Evolutionary conservation across 2,113 vertebrate species (phyloP).

Genomic region (Dicentrarchus labrax): DNA sequence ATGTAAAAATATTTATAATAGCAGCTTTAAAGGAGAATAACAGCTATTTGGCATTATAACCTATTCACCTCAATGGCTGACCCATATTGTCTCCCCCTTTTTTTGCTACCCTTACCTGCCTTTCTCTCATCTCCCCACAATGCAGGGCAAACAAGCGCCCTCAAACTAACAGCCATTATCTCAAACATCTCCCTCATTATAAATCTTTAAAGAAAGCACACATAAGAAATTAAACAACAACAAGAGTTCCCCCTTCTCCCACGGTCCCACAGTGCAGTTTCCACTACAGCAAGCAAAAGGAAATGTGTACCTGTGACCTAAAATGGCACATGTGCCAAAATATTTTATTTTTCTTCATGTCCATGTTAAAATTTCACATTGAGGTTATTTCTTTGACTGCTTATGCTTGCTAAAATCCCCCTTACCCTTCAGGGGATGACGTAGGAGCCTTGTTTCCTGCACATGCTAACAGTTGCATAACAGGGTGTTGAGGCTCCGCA

Average conservation of each 20-base stretch:
- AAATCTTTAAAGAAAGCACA: constrained; percentile 24
- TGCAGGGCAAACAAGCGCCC: background rate
- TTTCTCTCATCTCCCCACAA: constrained; percentile 9
- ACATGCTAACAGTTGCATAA: constrained; percentile 51
- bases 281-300: background rate
- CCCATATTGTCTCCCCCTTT: background rate
- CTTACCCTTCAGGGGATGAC: background rate
- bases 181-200: constrained; percentile 3
- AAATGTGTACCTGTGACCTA: background rate
- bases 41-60: constrained; percentile 3
- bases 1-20: background rate
- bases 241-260: background rate
- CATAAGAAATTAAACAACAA: constrained; percentile 34
- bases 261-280: background rate
- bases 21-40: background rate
- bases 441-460: constrained; percentile 17
- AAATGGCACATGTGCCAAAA: background rate
- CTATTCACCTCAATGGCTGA: background rate
- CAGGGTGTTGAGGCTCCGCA: constrained; percentile 2
- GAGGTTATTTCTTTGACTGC: constrained; percentile 21
- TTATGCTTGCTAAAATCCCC: background rate
- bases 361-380: background rate
- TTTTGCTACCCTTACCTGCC: background rate
- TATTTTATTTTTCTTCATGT: background rate
- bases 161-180: constrained; percentile 1